phyloP scores from a whole-genome alignment of 2,888 invertebrate genomes.

The Stratiomys singularior region DNA sequence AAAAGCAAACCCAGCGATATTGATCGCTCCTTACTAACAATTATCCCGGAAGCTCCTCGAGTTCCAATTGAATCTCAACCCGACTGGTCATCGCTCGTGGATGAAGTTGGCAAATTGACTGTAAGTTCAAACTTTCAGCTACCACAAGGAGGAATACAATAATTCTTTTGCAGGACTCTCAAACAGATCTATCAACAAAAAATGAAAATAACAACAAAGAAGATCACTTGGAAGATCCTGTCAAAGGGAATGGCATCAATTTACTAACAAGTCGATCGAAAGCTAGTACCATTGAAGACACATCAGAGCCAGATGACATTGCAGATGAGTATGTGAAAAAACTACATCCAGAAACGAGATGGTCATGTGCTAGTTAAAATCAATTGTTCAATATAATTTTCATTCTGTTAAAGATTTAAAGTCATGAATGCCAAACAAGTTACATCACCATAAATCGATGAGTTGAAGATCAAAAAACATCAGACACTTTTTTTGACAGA shows the following conservation, averaged over 20 bases:
- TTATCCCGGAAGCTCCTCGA: constrained; percentile 84
- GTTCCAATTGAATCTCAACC: constrained; percentile 77
- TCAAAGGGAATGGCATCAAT: constrained; percentile 57
- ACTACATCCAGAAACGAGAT: no score
- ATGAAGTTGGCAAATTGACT: constrained; percentile 62
- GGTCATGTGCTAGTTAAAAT: no score
- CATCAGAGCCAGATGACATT: constrained; percentile 60
- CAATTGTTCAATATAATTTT: no score
- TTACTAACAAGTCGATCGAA: constrained; percentile 46
- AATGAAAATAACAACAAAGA: constrained; percentile 22
- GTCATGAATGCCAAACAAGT: no score
- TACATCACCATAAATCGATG: no score
- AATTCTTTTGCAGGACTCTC: constrained; percentile 3
- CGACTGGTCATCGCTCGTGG: constrained; percentile 66
- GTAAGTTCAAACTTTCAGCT: constrained; percentile 53
- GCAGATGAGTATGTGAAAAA: constrained; percentile 28
- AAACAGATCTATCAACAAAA: not conserved
- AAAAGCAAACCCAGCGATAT: constrained; percentile 80
- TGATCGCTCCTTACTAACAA: constrained; percentile 75
- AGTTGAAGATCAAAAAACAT: no score
- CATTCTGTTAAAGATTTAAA: no score
- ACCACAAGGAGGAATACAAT: no score
- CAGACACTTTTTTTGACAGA: no score
- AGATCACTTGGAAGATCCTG: not conserved
- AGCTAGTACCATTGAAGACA: constrained; percentile 60